Evolutionary conservation across 2,888 invertebrate species (phyloP).

Genomic region (Phyllotreta striolata): DNA sequence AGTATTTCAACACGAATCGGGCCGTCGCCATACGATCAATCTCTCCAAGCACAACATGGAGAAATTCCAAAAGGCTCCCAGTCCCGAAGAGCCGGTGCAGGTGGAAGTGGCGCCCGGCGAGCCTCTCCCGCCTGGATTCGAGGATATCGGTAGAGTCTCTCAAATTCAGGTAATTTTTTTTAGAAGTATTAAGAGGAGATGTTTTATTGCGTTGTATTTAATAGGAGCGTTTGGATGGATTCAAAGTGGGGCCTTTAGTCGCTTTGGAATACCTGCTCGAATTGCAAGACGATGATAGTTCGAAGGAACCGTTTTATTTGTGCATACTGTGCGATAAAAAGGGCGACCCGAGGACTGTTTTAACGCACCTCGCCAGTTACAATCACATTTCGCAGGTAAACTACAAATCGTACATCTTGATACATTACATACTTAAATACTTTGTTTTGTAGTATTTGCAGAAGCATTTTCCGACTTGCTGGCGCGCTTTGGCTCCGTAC

Average conservation of each 20-base stretch:
- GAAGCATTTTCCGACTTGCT: constrained; percentile 70
- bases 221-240: constrained; percentile 64
- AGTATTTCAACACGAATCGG: constrained; percentile 59
- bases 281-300: constrained; percentile 69
- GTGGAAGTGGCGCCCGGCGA: constrained; percentile 68
- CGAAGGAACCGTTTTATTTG: constrained; percentile 76
- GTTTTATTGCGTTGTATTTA: constrained; percentile 32
- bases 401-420: background rate
- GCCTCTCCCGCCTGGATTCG: constrained; percentile 76
- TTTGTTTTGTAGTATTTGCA: constrained; percentile 70
- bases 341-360: constrained; percentile 79
- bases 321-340: constrained; percentile 83
- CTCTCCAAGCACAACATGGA: constrained; percentile 40
- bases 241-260: constrained; percentile 65
- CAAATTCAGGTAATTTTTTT: constrained; percentile 55
- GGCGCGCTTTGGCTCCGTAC: constrained; percentile 68
- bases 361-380: constrained; percentile 80
- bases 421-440: background rate
- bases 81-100: constrained; percentile 34
- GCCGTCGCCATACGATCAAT: constrained; percentile 55
- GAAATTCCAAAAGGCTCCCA: constrained; percentile 22
- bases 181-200: too few species aligned
- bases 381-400: constrained; percentile 66
- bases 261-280: constrained; percentile 86
- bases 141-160: constrained; percentile 64